phyloP scores from a whole-genome alignment of 2,113 vertebrate species.

The Ellobius talpinus region DNA sequence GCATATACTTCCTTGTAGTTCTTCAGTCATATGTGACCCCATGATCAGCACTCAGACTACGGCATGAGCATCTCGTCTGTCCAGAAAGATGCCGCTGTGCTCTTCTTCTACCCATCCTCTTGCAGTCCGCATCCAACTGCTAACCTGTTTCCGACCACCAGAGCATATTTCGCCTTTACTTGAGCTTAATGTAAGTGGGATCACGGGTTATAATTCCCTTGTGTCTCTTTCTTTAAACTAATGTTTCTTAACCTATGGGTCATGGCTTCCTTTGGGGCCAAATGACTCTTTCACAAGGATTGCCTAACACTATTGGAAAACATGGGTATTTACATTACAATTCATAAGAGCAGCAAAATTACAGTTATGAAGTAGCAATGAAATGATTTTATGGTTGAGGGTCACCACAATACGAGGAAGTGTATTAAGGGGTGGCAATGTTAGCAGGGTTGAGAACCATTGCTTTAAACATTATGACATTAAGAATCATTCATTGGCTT shows the following conservation, averaged over 20 bases:
- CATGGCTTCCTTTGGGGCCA: background rate
- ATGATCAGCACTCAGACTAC: background rate
- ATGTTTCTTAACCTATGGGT: background rate
- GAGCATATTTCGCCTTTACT: background rate
- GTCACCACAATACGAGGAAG: background rate
- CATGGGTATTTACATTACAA: background rate
- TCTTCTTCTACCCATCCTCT: too few relatives aligned
- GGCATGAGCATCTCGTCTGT: background rate
- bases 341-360: background rate
- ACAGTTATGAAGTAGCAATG: background rate
- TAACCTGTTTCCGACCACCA: background rate
- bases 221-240: background rate
- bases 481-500: background rate
- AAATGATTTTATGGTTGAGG: background rate
- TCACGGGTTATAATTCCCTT: background rate
- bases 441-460: background rate
- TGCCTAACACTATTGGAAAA: background rate
- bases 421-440: background rate
- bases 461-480: background rate
- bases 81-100: background rate
- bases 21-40: background rate
- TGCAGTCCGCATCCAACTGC: background rate
- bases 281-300: background rate
- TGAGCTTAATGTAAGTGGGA: slow-evolving; percentile 1
- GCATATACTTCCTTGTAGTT: background rate